Conservation (phyloP, 2,113 vertebrate species). For the Poecilia latipinna region DNA sequence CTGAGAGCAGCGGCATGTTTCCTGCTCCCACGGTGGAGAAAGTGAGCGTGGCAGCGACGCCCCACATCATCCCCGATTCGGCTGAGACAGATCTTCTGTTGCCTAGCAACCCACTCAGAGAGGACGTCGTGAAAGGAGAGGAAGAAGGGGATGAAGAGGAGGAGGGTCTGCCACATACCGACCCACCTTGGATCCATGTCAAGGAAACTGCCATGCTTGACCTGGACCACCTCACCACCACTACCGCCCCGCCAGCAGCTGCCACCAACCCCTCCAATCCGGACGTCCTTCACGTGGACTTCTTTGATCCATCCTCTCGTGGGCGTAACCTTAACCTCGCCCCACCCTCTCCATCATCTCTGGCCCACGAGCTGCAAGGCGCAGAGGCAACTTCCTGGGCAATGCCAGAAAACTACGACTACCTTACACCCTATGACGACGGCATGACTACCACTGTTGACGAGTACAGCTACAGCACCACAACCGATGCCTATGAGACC, state of each 20-base stretch:
- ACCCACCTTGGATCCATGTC: conserved; percentile 69
- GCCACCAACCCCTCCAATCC: conserved; percentile 65
- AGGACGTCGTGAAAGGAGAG: conserved; percentile 15
- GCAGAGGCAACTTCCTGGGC: conserved; percentile 85
- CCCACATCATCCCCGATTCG: conserved; percentile 68
- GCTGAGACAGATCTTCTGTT: conserved; percentile 78
- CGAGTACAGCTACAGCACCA: conserved; percentile 86
- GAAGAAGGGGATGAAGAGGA: conserved; percentile 69
- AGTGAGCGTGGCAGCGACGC: conserved; percentile 19
- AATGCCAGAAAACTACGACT: conserved; percentile 86
- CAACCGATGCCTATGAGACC: conserved; percentile 84
- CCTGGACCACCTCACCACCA: conserved; percentile 58
- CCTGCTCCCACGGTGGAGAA: conserved; percentile 49
- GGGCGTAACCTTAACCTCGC: conserved; percentile 62
- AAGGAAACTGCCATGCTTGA: conserved; percentile 76
- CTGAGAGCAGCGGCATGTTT: conserved; percentile 82
- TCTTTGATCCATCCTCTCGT: conserved; percentile 82
- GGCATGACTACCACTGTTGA: conserved; percentile 87
- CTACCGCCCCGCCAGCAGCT: conserved; percentile 21
- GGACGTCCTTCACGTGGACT: conserved; percentile 84
- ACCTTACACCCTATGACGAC: conserved; percentile 89
- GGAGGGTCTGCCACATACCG: conserved; percentile 56
- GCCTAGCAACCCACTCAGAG: conserved; percentile 34
- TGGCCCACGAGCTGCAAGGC: conserved; percentile 75
- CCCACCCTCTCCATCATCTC: conserved; percentile 71